Base-by-base conservation (phyloP, 2,797 vertebrate genomes). In the Lycodopsis pacificus region DNA sequence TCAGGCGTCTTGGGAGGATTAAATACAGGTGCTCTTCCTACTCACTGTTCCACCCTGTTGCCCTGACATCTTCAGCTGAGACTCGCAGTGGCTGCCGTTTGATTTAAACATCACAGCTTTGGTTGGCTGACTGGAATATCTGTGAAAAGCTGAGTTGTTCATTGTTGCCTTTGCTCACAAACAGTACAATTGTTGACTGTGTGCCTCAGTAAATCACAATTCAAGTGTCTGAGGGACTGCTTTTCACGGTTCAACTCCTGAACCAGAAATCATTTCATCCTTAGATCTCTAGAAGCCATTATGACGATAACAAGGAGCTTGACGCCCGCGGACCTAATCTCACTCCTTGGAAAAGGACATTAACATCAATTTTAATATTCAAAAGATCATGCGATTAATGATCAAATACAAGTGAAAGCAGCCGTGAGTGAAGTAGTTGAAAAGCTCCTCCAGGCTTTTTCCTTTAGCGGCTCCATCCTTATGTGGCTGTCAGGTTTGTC, bases 381-480 rank as follows among this genome's bases (percentile, higher is more conserved):
- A 80, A 75, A 66, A 68, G 51, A 70, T 67, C 19, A 14, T 14
- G 49, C 66, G 70, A 81, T 44, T 76, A 71, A 49, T 12, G 36
- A 69, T 80, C 62, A 80, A 82, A 80, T 56, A 46, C 38, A 71
- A 40, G 68, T 62, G 15, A 48, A 77, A 72, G 5, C 49, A 65
- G 76, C 58, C 1, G 8, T 19, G 75, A 69, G 48, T 65, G 51
- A 75, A 71, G 71, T 25, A 56, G 34, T 48, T 72, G 15, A 79
- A 86, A 83, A 65, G 13, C 71, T 40, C 19, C 42, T 48, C 20
- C 17, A 46, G 30, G n/a, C 13, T 38, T 38, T 70, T 73, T 58
- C 27, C 7, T 56, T 61, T 0, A 15, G 51, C 49, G 66, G 42
- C 59, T 77, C 32, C 27, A 74, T 17, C 63, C 1, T 25, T 40